phyloP scores from a whole-genome alignment of 1,140 invertebrate species.

The Pseudoatta argentina region DNA sequence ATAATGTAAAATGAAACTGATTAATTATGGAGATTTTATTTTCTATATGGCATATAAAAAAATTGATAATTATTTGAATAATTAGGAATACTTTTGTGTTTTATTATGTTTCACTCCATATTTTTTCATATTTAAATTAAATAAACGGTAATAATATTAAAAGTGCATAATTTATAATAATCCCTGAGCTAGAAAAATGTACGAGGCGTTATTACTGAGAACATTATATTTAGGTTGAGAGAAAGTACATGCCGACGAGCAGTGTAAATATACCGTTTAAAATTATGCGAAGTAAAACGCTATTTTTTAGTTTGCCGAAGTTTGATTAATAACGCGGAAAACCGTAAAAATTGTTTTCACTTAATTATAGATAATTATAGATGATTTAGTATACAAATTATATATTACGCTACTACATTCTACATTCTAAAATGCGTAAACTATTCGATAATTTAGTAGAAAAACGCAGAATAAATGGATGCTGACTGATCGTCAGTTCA shows the following conservation, averaged over 20 bases:
- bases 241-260: not conserved
- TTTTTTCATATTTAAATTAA: constrained; percentile 23
- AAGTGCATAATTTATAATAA: constrained; percentile 15
- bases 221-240: constrained; percentile 12
- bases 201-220: not conserved
- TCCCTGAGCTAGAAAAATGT: constrained; percentile 3
- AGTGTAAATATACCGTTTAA: not conserved
- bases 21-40: not conserved
- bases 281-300: not conserved
- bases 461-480: not conserved
- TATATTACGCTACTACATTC: not conserved
- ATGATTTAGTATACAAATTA: constrained; percentile 20
- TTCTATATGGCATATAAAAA: not conserved
- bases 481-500: not conserved
- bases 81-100: not conserved
- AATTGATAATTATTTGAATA: not conserved
- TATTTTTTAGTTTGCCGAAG: not conserved
- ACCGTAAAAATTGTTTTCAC: constrained; percentile 28
- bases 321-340: constrained; percentile 21
- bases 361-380: not conserved
- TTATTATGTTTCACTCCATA: not conserved
- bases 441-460: constrained; percentile 18
- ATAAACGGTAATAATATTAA: not conserved
- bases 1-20: not conserved
- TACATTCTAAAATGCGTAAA: not conserved